Base-by-base conservation (phyloP, 2,797 vertebrate species). In the Pampus argenteus region DNA sequence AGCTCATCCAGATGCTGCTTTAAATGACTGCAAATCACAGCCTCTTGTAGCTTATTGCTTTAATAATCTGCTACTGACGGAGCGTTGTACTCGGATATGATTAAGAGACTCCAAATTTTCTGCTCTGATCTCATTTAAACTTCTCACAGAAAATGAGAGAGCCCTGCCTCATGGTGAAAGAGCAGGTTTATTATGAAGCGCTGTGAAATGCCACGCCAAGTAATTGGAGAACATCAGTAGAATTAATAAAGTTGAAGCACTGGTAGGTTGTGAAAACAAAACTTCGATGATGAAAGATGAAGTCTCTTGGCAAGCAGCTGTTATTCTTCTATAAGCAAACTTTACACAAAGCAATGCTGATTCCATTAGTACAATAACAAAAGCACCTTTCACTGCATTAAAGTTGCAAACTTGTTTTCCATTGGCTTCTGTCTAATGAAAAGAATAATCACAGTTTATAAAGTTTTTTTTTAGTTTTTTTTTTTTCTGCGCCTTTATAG, bases 381-480 rank as follows among this genome's bases (percentile, higher is more conserved):
- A 70, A 71, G 61, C 36, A 44, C 40, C 61, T n/a, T 66, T 60
- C 51, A 6, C 10, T 38, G 67, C 72, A 66, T 52, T 64, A 60
- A 75, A 79, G 62, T 78, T 73, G 49, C 74, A 60, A 78, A 58
- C 48, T 75, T 70, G 49, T 60, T 78, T 71, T 87, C 74, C 63
- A 73, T 25, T 60, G 74, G 61, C 50, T 15, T 66, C 40, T 56
- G 31, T 68, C 63, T 80, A 85, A 84, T 83, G 60, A 86, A 87
- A 85, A 80, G 42, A 88, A 72, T 80, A 63, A 80, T 87, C 70
- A 42, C 69, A 82, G 76, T 85, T 91, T 67, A 36, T 80, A 76
- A 86, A 88, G 64, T 83, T 86, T 80, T 78, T 54, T 44, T 52
- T 57, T 68, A 31, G 22, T 56, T 87, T 83, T 85, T 34, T 44